phyloP scores from a whole-genome alignment of 2,797 vertebrate genomes.

The Uromys caudimaculatus region DNA sequence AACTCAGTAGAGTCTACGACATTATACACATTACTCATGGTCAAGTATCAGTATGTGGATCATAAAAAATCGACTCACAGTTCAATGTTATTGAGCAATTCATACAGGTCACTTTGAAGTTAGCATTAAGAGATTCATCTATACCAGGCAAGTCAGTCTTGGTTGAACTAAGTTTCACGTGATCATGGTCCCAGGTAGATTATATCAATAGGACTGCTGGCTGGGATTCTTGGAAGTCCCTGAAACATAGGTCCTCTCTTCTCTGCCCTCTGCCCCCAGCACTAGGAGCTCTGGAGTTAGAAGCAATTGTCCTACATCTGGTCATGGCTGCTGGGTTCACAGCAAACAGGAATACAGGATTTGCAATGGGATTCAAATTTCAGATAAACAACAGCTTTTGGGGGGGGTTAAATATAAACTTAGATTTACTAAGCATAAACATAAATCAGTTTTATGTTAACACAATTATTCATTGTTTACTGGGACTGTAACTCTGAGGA shows the following conservation, averaged over 20 bases:
- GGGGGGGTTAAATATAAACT: background rate
- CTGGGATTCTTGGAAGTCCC: background rate
- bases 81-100: background rate
- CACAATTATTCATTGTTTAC: background rate
- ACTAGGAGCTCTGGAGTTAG: background rate
- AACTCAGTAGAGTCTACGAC: background rate
- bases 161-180: background rate
- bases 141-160: background rate
- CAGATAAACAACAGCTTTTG: background rate
- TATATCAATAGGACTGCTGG: fast-evolving
- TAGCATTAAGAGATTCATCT: background rate
- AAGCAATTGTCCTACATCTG: background rate
- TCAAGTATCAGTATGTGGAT: background rate
- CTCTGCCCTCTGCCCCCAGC: background rate
- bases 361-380: background rate
- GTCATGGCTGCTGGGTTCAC: background rate
- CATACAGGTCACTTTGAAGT: background rate
- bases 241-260: background rate
- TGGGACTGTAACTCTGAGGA: background rate
- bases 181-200: background rate
- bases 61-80: constrained; percentile 60
- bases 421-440: background rate
- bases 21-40: background rate
- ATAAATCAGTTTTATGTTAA: constrained; percentile 1
- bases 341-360: background rate